Evolutionary conservation across 2,113 vertebrate species (phyloP).

Genomic region (Orcinus orca): DNA sequence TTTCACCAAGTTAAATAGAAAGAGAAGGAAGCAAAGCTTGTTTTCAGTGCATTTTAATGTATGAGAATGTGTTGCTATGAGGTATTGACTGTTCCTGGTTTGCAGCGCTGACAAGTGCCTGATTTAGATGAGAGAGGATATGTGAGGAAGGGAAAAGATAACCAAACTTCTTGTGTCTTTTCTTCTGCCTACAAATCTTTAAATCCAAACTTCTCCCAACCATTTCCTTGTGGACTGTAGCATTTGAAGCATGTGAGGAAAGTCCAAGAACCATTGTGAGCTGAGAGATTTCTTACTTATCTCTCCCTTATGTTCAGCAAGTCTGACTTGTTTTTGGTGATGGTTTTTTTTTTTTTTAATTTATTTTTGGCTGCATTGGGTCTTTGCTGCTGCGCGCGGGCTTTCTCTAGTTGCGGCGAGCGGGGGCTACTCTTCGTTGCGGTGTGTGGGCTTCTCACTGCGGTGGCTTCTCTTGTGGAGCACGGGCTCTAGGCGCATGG

Average conservation of each 20-base stretch:
- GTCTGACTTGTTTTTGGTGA: not conserved
- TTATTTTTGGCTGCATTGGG: too few species aligned
- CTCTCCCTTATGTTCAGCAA: not conserved
- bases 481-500: too few species aligned
- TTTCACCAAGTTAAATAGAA: not conserved
- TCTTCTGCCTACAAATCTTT: not conserved
- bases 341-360: not conserved
- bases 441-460: too few species aligned
- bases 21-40: not conserved
- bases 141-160: not conserved
- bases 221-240: not conserved
- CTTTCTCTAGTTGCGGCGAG: too few species aligned
- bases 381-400: too few species aligned
- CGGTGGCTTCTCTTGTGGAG: too few species aligned
- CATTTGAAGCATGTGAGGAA: not conserved
- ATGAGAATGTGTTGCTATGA: not conserved
- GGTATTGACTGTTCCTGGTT: fast-evolving
- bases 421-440: too few species aligned
- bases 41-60: not conserved
- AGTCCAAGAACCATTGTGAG: not conserved
- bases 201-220: not conserved
- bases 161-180: not conserved
- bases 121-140: not conserved
- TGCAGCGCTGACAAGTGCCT: not conserved
- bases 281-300: not conserved